Conservation (phyloP, 2,888 invertebrate genomes). For the Ellobium chinense region DNA sequence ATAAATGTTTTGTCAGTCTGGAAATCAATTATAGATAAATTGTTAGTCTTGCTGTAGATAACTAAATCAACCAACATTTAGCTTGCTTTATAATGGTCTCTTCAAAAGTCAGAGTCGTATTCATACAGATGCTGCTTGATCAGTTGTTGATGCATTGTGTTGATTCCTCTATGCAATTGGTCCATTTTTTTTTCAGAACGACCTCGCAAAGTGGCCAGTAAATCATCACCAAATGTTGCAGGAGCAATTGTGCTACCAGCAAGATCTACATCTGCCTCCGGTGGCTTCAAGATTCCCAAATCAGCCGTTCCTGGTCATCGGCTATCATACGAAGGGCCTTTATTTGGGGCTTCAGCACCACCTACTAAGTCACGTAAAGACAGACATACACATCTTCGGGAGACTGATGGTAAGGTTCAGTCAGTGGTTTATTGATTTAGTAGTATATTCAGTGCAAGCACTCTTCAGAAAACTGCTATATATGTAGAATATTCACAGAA, state of each 20-base stretch:
- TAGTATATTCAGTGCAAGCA: too few species aligned
- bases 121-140: too few species aligned
- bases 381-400: neutral
- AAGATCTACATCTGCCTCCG: neutral
- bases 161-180: neutral
- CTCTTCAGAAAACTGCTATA: too few species aligned
- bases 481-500: too few species aligned
- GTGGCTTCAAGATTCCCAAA: conserved; percentile 23
- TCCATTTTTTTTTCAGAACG: conserved; percentile 2
- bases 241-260: conserved; percentile 29
- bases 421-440: neutral
- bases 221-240: conserved; percentile 10
- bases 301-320: neutral
- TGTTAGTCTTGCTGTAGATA: too few species aligned
- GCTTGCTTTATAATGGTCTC: too few species aligned
- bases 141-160: too few species aligned
- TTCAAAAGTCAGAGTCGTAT: too few species aligned
- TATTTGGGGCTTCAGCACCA: neutral
- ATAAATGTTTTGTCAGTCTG: too few species aligned
- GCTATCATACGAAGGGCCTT: neutral
- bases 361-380: neutral
- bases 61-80: too few species aligned
- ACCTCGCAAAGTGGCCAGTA: conserved; percentile 31
- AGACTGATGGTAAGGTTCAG: neutral
- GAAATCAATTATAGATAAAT: too few species aligned